Evolutionary conservation across 1,140 invertebrate species (phyloP), one percentile per base, ranked within the genome.

Genomic region (Matsumurasca onukii): DNA sequence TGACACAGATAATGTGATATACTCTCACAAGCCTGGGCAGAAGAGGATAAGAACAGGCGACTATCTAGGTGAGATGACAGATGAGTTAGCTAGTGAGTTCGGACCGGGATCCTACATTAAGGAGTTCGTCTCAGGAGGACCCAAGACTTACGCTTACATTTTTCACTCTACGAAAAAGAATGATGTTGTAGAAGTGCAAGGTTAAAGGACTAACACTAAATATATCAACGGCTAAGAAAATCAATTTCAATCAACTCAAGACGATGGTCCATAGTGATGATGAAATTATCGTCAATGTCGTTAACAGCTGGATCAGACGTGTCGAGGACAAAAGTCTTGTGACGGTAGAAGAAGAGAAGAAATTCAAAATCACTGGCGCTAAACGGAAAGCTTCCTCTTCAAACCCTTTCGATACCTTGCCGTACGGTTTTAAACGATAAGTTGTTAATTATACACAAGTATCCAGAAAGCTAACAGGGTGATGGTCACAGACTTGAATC

Each of bases 11-110:
- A 12, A 9, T 45, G n/a, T 45, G n/a, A 12, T 45, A 45, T 45
- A 45, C 39, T 12, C n/a, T 45, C 39, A 45, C 9, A 45, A 45
- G n/a, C 39, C 39, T 12, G 39, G 39, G 9, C n/a, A 12, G 9
- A 12, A 45, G 9, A 45, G 39, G n/a, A n/a, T 45, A 45, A 9
- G 9, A 12, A 45, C 39, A 45, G 39, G 39, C 9, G 39, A 45
- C n/a, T 45, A 45, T n/a, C 39, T 45, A n/a, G n/a, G 77, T 0
- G 76, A 78, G 22, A 66, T 78, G 70, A 78, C 74, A 2, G 74
- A 78, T 65, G 75, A 79, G 51, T 22, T 77, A 45, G 9, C n/a
- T 9, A 45, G 9, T 45, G 39, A 45, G 9, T 45, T 12, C 39
- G 39, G 39, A 45, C 39, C 39, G 39, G 39, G 39, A n/a, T 45